phyloP scores from a whole-genome alignment of 2,888 invertebrate species.

The Cetonia aurata region DNA sequence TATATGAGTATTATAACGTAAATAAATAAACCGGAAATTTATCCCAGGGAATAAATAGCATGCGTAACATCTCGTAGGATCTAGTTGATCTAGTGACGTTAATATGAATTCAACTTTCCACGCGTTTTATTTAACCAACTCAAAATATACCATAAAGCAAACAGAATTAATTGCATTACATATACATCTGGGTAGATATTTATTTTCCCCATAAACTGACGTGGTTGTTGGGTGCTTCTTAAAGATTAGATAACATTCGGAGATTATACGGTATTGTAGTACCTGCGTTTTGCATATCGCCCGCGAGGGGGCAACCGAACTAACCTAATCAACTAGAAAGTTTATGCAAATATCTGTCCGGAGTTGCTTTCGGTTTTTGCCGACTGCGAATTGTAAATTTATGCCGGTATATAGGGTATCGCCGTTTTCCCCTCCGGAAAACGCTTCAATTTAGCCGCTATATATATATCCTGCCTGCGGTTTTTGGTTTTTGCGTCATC shows the following conservation, averaged over 20 bases:
- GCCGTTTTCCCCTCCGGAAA: constrained; percentile 7
- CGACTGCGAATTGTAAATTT: constrained; percentile 37
- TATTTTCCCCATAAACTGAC: constrained; percentile 29
- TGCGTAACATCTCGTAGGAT: constrained; percentile 1
- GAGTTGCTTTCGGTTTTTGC: constrained; percentile 26
- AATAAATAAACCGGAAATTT: constrained; percentile 33
- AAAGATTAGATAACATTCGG: constrained; percentile 29
- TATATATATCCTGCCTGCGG: background rate
- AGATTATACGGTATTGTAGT: constrained; percentile 19
- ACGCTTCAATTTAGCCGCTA: constrained; percentile 12
- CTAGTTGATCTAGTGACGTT: constrained; percentile 17
- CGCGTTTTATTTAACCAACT: constrained; percentile 22
- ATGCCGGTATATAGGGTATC: constrained; percentile 16
- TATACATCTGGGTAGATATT: constrained; percentile 7
- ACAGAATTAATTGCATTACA: constrained; percentile 16
- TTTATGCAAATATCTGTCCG: constrained; percentile 29
- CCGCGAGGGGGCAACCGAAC: constrained; percentile 20
- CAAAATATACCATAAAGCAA: constrained; percentile 31
- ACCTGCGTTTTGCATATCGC: constrained; percentile 31
- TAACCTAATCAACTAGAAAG: constrained; percentile 35
- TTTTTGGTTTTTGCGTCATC: constrained; percentile 35
- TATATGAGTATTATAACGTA: constrained; percentile 14
- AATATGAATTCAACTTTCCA: constrained; percentile 7
- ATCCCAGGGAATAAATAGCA: constrained; percentile 22
- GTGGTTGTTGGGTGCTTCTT: constrained; percentile 35